phyloP scores from a whole-genome alignment of 2,797 vertebrate species.

The Enteromius trimaculatus region DNA sequence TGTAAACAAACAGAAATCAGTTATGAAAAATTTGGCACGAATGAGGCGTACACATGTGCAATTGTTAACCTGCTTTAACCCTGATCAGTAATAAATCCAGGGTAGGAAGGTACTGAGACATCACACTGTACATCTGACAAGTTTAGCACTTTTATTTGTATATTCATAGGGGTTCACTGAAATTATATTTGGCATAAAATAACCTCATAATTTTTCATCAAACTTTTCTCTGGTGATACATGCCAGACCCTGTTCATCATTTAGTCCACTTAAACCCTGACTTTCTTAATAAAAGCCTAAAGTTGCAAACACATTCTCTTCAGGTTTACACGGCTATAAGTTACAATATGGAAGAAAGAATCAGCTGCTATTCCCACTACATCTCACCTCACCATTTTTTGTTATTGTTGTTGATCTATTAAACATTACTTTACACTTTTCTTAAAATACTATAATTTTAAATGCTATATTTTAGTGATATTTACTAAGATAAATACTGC shows the following conservation, averaged over 20 bases:
- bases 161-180: neutral
- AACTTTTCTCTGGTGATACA: neutral
- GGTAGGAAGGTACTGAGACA: neutral
- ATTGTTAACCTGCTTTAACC: neutral
- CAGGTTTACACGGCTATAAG: neutral
- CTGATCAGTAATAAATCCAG: neutral
- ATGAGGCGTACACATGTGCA: neutral
- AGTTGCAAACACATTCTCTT: neutral
- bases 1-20: constrained; percentile 59
- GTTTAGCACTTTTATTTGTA: neutral
- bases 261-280: neutral
- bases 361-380: neutral
- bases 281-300: neutral
- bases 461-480: too few species aligned
- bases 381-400: neutral
- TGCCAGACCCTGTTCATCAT: neutral
- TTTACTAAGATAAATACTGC: neutral
- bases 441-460: neutral
- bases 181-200: neutral
- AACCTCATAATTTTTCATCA: neutral
- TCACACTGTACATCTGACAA: neutral
- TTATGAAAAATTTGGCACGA: neutral
- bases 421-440: neutral
- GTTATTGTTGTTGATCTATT: too few species aligned
- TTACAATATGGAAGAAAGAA: neutral